Evolutionary conservation across 2,797 vertebrate species (phyloP), one percentile per base, ranked within the genome.

Genomic region (Paedocypris micromegethes): DNA sequence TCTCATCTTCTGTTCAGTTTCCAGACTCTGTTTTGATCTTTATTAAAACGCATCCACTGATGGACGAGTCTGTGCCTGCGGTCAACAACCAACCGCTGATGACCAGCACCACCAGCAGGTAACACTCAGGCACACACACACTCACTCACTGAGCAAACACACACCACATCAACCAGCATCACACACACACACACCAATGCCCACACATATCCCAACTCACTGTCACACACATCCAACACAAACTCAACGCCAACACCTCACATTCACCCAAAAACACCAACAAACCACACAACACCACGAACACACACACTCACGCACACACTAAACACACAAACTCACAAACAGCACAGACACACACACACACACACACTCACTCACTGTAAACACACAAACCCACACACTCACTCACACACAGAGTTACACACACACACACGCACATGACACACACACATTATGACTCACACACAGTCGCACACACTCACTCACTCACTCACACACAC

Each of bases 51-150:
- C 93, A 91, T 71, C 93, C 96, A 4, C 82, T 98, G 78, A 96
- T 98, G 94, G 94, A 98, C 70, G 92, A 93, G 23, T 90, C 92
- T 0, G 91, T 96, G 6, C 90, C 92, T 0, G 91, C 94, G 0
- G 80, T 94, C 70, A 88, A 87, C 0, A 86, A 93, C 48, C 89
- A 90, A 46, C 96, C 96, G 2, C 93, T 91, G 85, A 95, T 95
- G 87, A 96, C 94, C 60, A 90, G 90, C 83, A 97, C 96, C 0
- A 84, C 92, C 70, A 92, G 93, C 89, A 93, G 94, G 95, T 97
- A 86, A 52, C 69, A 8, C 8, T 6, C 5, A 48, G 56, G 6
- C 57, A 43, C 23, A 23, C 23, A 23, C 23, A 23, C 23, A 39
- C 23, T 23, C 23, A 23, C 46, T 41, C 55, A 43, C 49, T n/a